A percentile compares a stretch with the other conserved stretches of the same genome.
These are phyloP conservation scores for Neolamprologus hecqui DNA, from an alignment of 2,113 vertebrate genomes.

Conservation along the genomic window DNA sequence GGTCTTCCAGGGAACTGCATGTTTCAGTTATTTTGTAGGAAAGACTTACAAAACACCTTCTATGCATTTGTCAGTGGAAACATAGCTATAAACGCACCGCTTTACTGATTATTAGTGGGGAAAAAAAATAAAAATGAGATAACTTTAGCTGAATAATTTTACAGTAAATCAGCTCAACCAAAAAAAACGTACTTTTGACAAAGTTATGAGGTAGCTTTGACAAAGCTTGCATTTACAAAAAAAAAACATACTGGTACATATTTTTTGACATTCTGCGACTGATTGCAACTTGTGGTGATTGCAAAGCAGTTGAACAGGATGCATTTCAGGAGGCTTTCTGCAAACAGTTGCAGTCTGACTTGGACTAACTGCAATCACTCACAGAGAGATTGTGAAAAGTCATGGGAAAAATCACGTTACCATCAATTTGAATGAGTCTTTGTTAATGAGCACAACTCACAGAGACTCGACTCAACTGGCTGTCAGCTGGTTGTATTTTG, in stretches of 20 bases:
- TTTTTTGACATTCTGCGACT: neutral
- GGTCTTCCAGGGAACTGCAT: neutral
- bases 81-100: neutral
- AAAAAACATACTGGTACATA: neutral
- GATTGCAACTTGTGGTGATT: neutral
- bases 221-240: neutral
- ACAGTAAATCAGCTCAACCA: neutral
- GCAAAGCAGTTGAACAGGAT: neutral
- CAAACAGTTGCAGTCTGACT: neutral
- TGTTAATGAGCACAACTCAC: neutral
- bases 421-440: neutral
- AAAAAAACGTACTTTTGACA: neutral
- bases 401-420: neutral
- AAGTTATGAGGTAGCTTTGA: neutral
- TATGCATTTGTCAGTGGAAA: neutral
- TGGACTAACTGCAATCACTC: neutral
- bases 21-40: neutral
- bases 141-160: neutral
- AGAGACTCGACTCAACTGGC: neutral
- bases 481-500: neutral
- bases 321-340: neutral
- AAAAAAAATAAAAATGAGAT: rapidly evolving
- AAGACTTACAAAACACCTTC: neutral
- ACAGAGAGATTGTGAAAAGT: neutral
- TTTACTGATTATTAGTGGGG: neutral